Conservation (phyloP, 2,797 vertebrate species). For the Pelodytes ibericus region DNA sequence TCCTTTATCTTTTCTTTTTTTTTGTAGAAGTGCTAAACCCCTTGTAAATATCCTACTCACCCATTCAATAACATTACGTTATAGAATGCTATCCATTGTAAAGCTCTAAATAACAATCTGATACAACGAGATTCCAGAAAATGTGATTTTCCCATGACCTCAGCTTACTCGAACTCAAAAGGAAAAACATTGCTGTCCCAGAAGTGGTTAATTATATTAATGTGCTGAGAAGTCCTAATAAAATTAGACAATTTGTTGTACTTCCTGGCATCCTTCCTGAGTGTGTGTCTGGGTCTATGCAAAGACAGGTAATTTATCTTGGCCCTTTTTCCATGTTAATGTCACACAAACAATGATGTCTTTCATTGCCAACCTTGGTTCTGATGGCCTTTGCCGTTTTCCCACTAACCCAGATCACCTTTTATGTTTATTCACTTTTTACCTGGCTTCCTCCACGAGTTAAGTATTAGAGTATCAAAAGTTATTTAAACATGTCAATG, state of each 20-base stretch:
- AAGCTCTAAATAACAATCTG: neutral
- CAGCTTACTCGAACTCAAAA: neutral
- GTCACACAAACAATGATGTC: conserved; percentile 35
- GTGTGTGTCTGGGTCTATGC: conserved; percentile 7
- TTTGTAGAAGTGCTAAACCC: no score
- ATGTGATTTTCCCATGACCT: neutral
- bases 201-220: conserved; percentile 19
- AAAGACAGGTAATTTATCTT: conserved; percentile 31
- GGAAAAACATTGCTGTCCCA: neutral
- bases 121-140: neutral
- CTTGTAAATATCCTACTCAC: no score
- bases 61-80: no score
- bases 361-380: conserved; percentile 8
- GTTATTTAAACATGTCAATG: no score
- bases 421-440: conserved; percentile 12
- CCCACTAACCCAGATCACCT: conserved; percentile 10
- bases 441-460: neutral
- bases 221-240: conserved; percentile 12
- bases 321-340: conserved; percentile 31
- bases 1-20: no score
- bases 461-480: no score
- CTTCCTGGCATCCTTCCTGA: conserved; percentile 35
- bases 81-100: neutral
- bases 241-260: conserved; percentile 13
- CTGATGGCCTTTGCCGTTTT: conserved; percentile 14